These are phyloP conservation scores for Rhizomys pruinosus DNA, from an alignment of 2,113 vertebrate genomes.

Conservation along the genomic window DNA sequence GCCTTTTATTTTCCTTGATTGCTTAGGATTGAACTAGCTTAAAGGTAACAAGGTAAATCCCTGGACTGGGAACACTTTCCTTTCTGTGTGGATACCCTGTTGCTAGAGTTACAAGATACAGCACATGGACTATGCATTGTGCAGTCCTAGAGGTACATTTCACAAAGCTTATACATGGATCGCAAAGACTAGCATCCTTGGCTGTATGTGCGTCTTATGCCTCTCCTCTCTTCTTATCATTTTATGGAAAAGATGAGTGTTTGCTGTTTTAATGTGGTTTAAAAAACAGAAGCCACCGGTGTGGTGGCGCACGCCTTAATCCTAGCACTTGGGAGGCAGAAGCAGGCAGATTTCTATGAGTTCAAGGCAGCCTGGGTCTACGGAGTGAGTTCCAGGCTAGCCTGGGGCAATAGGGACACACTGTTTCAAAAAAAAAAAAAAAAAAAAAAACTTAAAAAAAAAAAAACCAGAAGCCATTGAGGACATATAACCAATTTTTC, in stretches of 20 bases:
- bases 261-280: not conserved
- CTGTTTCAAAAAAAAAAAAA: too few relatives aligned
- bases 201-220: not conserved
- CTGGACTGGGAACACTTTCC: not conserved
- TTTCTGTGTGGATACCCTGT: not conserved
- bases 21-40: not conserved
- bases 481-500: not conserved
- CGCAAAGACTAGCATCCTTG: not conserved
- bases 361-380: too few relatives aligned
- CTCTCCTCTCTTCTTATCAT: not conserved
- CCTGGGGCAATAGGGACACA: too few relatives aligned
- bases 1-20: not conserved
- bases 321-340: too few relatives aligned
- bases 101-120: not conserved
- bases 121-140: not conserved
- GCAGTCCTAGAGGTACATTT: not conserved
- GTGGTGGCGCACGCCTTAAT: too few relatives aligned
- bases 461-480: conserved; percentile 14
- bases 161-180: not conserved
- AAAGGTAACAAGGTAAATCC: not conserved
- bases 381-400: too few relatives aligned
- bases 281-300: too few relatives aligned
- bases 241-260: not conserved
- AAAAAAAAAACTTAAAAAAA: too few relatives aligned
- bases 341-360: too few relatives aligned